A percentile compares a stretch with the other conserved stretches of the same genome.
Conservation (phyloP, 2,113 vertebrate species). For the Triplophysa dalaica region DNA sequence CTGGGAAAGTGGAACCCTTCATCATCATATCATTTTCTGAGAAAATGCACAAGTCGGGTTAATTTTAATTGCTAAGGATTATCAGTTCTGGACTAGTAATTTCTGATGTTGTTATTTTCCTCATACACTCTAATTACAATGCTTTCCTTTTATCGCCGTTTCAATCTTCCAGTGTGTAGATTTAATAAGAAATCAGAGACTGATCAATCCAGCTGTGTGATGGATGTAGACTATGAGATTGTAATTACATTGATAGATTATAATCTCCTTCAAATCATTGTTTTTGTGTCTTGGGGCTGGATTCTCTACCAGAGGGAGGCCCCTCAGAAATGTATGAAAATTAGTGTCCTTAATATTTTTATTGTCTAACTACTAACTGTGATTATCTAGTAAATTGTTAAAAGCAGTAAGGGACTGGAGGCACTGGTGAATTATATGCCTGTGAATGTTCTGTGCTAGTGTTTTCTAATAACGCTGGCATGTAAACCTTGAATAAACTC, state of each 20-base stretch:
- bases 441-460: background rate
- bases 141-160: constrained; percentile 44
- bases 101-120: constrained; percentile 65
- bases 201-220: constrained; percentile 24
- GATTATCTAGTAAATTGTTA: background rate
- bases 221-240: constrained; percentile 62
- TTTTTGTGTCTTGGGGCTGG: background rate
- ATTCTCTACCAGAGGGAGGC: background rate
- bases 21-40: too few species aligned
- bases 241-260: constrained; percentile 53
- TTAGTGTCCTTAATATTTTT: too few species aligned
- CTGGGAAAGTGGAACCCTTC: too few species aligned
- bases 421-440: background rate
- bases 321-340: background rate
- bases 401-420: background rate
- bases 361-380: too few species aligned
- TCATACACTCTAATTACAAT: background rate
- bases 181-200: constrained; percentile 81
- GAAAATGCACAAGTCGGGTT: too few species aligned
- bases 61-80: background rate
- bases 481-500: background rate
- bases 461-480: background rate
- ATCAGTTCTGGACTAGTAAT: constrained; percentile 68
- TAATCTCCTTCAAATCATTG: background rate
- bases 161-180: constrained; percentile 64